phyloP scores from a whole-genome alignment of 2,113 vertebrate species.

The Toxostoma redivivum region DNA sequence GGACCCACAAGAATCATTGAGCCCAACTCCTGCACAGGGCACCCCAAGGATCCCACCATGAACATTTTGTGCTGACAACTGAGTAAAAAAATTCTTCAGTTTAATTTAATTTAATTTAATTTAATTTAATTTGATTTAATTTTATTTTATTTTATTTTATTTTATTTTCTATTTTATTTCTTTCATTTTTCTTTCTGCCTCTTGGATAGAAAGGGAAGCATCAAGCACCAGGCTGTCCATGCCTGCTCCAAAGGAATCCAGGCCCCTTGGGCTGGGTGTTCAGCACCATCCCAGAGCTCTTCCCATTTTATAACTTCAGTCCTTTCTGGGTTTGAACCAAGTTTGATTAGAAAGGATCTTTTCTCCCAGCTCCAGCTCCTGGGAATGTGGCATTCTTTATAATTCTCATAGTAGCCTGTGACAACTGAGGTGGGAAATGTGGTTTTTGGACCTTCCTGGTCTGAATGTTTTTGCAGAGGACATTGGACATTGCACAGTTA shows the following conservation, averaged over 20 bases:
- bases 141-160: not conserved
- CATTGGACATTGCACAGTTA: not conserved
- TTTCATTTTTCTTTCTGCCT: not conserved
- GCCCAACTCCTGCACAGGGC: not conserved
- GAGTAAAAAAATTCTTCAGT: not conserved
- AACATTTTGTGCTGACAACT: not conserved
- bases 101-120: not conserved
- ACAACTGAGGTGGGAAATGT: not conserved
- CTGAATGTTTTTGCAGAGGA: not conserved
- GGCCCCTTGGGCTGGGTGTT: not conserved
- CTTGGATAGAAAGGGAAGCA: not conserved
- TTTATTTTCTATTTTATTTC: no score
- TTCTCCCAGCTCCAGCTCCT: not conserved
- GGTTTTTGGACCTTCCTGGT: not conserved
- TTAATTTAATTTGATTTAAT: not conserved
- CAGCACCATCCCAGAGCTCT: not conserved
- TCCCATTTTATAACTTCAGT: not conserved
- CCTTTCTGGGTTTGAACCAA: not conserved
- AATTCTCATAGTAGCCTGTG: not conserved
- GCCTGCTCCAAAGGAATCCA: not conserved
- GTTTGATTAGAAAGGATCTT: not conserved
- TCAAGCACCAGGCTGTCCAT: not conserved
- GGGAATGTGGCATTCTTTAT: not conserved
- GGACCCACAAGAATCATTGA: not conserved
- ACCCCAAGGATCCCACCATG: not conserved